These are phyloP conservation scores for Glyptemys insculpta DNA, from an alignment of 2,797 vertebrate species.

Conservation along the genomic window DNA sequence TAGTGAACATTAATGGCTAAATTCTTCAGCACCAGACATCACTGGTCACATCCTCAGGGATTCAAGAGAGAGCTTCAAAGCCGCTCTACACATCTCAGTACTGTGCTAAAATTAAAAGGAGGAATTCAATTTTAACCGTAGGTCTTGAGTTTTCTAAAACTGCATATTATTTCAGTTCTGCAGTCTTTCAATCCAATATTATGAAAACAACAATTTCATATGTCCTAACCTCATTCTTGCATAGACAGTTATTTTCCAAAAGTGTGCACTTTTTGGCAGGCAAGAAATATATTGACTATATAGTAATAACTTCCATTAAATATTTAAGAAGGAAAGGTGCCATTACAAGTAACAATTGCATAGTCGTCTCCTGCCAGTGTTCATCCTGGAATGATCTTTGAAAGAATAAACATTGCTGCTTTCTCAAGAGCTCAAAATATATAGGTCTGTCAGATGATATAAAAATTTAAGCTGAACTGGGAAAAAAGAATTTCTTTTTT, in stretches of 20 bases:
- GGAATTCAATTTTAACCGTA: background rate
- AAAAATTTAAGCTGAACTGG: background rate
- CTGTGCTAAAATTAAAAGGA: background rate
- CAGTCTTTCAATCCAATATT: background rate
- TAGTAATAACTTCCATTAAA: background rate
- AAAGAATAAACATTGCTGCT: background rate
- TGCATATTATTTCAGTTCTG: background rate
- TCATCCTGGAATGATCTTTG: background rate
- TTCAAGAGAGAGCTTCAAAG: background rate
- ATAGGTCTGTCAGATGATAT: background rate
- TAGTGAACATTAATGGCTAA: background rate
- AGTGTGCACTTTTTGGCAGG: background rate
- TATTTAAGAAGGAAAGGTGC: background rate
- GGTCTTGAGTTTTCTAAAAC: background rate
- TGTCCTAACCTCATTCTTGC: background rate
- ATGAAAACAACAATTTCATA: rapidly evolving
- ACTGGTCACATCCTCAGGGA: background rate
- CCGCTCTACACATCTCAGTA: background rate
- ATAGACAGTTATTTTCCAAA: background rate
- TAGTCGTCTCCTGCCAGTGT: background rate
- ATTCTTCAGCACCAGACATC: background rate
- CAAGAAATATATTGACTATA: background rate
- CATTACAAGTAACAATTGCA: background rate
- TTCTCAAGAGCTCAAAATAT: background rate
- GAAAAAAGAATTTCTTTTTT: background rate